A percentile compares a stretch with the other conserved stretches of the same genome.
These are phyloP conservation scores for Drosophila anomalata DNA, from an alignment of 2,888 invertebrate species.

Conservation along the genomic window DNA sequence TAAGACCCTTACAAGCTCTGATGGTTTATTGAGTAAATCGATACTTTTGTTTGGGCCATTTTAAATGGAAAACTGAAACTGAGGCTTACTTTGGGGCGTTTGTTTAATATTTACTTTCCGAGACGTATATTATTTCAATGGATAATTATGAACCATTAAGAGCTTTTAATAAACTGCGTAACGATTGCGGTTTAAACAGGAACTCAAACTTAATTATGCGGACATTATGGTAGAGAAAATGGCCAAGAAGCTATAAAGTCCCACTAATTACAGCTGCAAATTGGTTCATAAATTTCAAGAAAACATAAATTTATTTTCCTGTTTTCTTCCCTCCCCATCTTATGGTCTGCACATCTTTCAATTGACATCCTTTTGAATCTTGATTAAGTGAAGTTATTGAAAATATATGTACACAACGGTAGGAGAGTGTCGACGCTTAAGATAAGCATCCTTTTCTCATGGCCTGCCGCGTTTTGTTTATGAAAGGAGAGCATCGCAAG, in stretches of 20 bases:
- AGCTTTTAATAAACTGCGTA: not conserved
- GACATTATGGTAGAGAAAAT: not conserved
- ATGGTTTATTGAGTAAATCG: slow-evolving; percentile 26
- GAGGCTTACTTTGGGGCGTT: slow-evolving; percentile 5
- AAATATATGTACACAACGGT: not conserved
- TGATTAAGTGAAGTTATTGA: not conserved
- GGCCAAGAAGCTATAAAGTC: not conserved
- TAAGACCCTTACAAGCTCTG: slow-evolving; percentile 21
- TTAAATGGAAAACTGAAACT: slow-evolving; percentile 8
- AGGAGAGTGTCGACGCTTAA: slow-evolving; percentile 2
- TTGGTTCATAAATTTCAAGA: not conserved
- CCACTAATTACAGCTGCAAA: not conserved
- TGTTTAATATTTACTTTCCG: not conserved
- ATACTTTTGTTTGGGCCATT: slow-evolving; percentile 18
- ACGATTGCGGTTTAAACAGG: not conserved
- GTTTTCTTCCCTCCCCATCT: not conserved
- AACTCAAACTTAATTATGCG: not conserved
- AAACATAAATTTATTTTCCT: not conserved
- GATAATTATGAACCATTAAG: slow-evolving; percentile 1
- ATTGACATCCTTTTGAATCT: not conserved
- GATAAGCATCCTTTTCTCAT: slow-evolving; percentile 13
- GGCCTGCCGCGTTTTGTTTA: slow-evolving; percentile 3
- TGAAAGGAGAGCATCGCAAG: not conserved
- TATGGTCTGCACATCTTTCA: not conserved
- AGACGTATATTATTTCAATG: not conserved